A percentile compares a stretch with the other conserved stretches of the same genome.
Conservation (phyloP, 2,888 invertebrate species). For the Koerneria pararmatus region DNA sequence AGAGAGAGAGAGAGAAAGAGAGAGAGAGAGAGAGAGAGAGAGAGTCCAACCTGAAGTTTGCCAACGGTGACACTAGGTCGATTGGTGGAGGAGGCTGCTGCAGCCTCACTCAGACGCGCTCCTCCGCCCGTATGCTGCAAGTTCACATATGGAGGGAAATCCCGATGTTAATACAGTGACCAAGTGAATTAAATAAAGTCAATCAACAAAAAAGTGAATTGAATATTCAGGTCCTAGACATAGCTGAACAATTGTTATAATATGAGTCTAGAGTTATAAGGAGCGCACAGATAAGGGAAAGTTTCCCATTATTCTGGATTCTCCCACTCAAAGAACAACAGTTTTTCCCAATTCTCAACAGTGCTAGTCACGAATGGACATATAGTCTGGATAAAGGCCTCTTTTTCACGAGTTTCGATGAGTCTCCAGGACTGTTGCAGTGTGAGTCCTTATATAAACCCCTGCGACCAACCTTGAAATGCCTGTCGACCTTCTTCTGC, state of each 20-base stretch:
- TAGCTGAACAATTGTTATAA: constrained; percentile 1
- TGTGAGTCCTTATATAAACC: too few species aligned
- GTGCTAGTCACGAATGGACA: constrained; percentile 1
- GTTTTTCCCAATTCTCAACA: too few species aligned
- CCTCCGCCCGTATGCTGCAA: constrained; percentile 43
- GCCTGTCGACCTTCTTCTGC: constrained; percentile 39
- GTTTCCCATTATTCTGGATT: too few species aligned
- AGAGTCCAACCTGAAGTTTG: constrained; percentile 5
- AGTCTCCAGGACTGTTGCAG: neutral
- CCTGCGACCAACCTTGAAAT: constrained; percentile 37
- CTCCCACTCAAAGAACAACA: too few species aligned
- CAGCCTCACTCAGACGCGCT: constrained; percentile 23
- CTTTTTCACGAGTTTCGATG: neutral
- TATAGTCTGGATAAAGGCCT: neutral
- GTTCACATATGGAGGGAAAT: too few species aligned
- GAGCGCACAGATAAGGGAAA: too few species aligned
- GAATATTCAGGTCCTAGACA: neutral
- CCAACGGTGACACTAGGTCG: constrained; percentile 5
- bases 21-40: neutral
- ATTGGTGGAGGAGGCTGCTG: neutral
- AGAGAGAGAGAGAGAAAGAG: neutral
- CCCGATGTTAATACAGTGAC: too few species aligned
- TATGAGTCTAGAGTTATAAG: neutral
- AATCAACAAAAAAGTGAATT: neutral
- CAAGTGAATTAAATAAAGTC: too few species aligned